These are phyloP conservation scores for Romanogobio albipinnatus DNA, from an alignment of 2,113 vertebrate species.

Conservation along the genomic window DNA sequence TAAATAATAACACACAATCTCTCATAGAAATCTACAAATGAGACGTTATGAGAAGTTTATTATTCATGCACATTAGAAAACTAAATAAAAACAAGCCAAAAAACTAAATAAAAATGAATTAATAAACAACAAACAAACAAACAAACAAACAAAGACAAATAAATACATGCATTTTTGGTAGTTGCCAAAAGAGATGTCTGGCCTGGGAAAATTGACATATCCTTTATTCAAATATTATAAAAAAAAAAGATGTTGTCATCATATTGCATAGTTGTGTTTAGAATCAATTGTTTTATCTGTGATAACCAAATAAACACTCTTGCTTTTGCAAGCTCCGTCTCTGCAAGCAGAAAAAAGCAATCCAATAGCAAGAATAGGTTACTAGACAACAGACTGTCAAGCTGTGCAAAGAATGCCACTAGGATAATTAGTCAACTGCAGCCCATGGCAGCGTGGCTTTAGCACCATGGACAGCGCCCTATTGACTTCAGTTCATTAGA, in stretches of 20 bases:
- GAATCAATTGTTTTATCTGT: too few species aligned
- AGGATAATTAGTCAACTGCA: constrained; percentile 70
- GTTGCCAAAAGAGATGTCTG: too few species aligned
- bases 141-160: neutral
- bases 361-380: constrained; percentile 53
- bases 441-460: constrained; percentile 64
- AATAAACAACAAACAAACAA: neutral
- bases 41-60: too few species aligned
- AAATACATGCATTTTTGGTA: neutral
- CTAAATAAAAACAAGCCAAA: neutral
- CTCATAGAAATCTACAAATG: neutral
- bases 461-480: constrained; percentile 69
- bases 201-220: too few species aligned
- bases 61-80: neutral
- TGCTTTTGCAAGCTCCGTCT: neutral
- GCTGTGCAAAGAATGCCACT: constrained; percentile 62
- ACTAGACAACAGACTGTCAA: constrained; percentile 72
- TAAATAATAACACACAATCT: neutral
- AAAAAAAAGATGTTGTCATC: too few species aligned
- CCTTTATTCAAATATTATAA: too few species aligned
- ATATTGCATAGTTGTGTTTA: too few species aligned
- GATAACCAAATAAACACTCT: too few species aligned
- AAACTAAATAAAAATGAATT: neutral
- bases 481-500: constrained; percentile 71
- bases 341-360: neutral